Percentiles rank a stretch among this genome's conserved stretches.
Conservation (phyloP, 2,113 vertebrate species). For the Mus spicilegus region DNA sequence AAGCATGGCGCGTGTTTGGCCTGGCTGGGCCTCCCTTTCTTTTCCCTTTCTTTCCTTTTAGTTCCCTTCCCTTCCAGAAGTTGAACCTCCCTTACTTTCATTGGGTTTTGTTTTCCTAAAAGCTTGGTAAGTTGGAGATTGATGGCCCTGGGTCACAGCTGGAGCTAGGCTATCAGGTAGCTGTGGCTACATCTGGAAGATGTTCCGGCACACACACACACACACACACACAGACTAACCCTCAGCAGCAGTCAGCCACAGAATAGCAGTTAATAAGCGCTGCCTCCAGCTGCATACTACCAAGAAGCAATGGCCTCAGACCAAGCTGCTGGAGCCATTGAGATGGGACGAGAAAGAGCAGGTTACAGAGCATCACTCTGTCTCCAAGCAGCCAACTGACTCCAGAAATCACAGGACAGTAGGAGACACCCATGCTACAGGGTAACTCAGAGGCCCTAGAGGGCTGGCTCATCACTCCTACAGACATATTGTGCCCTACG, state of each 20-base stretch:
- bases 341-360: accelerated
- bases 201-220: constrained; percentile 79
- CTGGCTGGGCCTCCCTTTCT: background rate
- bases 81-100: background rate
- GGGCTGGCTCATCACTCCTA: accelerated
- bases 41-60: accelerated
- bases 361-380: accelerated
- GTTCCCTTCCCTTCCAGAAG: background rate
- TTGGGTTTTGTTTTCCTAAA: constrained; percentile 66
- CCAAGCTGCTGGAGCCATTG: background rate
- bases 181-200: constrained; percentile 85
- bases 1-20: accelerated
- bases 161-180: constrained; percentile 75
- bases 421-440: accelerated
- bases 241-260: constrained; percentile 71
- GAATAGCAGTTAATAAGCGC: constrained; percentile 81
- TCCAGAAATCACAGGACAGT: background rate
- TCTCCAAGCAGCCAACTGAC: background rate
- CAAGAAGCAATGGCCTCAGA: background rate
- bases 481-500: accelerated
- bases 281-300: background rate
- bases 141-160: constrained; percentile 68
- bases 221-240: constrained; percentile 35
- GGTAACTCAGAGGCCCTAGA: accelerated
- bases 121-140: constrained; percentile 36